These are phyloP conservation scores for Scaptomyza graminum DNA, from an alignment of 1,140 invertebrate genomes.

Conservation along the genomic window DNA sequence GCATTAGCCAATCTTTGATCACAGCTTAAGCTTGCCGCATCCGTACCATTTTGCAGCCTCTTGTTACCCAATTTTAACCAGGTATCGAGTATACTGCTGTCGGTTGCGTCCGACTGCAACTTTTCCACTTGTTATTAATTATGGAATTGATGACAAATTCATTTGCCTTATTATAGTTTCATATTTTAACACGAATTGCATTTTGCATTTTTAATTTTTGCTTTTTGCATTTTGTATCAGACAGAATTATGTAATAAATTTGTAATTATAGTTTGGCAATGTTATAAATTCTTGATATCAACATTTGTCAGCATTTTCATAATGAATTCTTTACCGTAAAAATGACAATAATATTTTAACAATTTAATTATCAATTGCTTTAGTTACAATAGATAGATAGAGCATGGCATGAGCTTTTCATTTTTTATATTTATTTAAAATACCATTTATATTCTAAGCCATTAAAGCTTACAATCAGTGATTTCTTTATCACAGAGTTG, in stretches of 20 bases:
- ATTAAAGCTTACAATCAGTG: background rate
- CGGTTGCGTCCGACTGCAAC: no score
- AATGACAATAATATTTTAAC: background rate
- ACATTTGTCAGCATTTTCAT: background rate
- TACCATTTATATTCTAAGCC: background rate
- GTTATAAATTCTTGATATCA: conserved; percentile 17
- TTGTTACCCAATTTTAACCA: no score
- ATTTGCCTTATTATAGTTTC: conserved; percentile 24
- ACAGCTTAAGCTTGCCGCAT: no score
- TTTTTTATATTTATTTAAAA: conserved; percentile 2
- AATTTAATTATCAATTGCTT: background rate
- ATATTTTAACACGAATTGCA: background rate
- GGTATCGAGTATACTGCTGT: no score
- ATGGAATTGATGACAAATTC: conserved; percentile 28
- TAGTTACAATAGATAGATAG: background rate
- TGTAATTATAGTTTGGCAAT: conserved; percentile 9
- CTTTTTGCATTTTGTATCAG: conserved; percentile 1
- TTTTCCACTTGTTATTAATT: no score
- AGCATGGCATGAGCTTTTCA: no score
- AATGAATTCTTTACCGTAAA: conserved; percentile 2
- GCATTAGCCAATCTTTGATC: no score
- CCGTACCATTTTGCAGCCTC: no score
- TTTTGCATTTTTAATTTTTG: conserved; percentile 14
- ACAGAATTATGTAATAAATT: conserved; percentile 31
- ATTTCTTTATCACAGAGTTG: background rate